Conservation (phyloP, 2,113 vertebrate genomes). For the Pycnonotus jocosus region DNA sequence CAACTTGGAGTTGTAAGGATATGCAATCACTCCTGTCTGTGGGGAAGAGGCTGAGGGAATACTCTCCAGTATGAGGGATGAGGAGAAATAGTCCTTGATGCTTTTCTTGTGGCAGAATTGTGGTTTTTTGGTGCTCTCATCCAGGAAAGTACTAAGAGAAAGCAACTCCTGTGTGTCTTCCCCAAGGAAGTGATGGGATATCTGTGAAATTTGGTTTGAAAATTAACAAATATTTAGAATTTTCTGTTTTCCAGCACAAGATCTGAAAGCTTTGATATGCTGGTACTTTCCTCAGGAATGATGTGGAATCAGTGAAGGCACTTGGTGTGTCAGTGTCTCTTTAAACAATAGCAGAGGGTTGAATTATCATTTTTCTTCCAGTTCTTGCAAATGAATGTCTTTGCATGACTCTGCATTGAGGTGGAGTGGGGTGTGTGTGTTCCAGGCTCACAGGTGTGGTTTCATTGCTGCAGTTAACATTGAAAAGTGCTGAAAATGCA, state of each 20-base stretch:
- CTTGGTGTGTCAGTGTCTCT: background rate
- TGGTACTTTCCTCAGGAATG: background rate
- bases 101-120: background rate
- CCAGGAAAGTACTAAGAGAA: background rate
- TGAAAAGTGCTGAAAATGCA: background rate
- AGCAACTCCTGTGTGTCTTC: background rate
- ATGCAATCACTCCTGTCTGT: background rate
- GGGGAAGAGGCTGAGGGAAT: background rate
- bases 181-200: background rate
- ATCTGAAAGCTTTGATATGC: background rate
- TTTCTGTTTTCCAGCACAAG: background rate
- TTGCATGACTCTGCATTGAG: background rate
- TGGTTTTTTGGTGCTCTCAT: background rate
- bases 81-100: background rate
- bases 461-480: background rate
- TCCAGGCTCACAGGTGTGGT: background rate
- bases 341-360: background rate
- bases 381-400: background rate
- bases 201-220: background rate
- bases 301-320: background rate
- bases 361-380: background rate
- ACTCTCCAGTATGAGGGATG: background rate
- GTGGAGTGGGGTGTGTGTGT: background rate
- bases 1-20: rapidly evolving
- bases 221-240: background rate